Evolutionary conservation across 2,888 invertebrate genomes (phyloP), one percentile per base, ranked within the genome.

Genomic region (Troides aeacus): DNA sequence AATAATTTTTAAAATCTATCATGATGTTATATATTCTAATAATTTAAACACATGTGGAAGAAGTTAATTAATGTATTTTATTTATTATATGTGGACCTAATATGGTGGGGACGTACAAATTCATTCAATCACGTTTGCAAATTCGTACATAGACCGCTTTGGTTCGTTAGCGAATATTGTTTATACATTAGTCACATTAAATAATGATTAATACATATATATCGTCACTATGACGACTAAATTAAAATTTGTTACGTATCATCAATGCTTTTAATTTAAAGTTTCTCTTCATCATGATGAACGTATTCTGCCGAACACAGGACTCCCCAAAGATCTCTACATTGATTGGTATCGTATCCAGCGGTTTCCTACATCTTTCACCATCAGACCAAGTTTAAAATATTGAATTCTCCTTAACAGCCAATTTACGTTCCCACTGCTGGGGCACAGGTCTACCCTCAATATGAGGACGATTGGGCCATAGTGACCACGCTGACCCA

Each of bases 81-180:
- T 58, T 15, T 58, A 23, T 21, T 23, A 23, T 8, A 2, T 23
- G 10, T 15, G 21, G 57, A 12, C 21, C 57, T 58, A 58, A 58
- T 58, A 23, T 24, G 24, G 57, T 58, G 23, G 6, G 57, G 57
- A 50, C 24, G 50, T 46, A 23, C 62, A 50, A 62, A 62, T 50
- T 62, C 46, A 50, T 62, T 62, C 23, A 50, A 66, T 66, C 15
- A 42, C 10, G 12, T 46, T 46, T 46, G 46, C 46, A 17, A 46
- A 46, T 46, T 46, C 89, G 90, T 89, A 90, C 90, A 90, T 87
- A 88, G 87, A 85, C 87, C 83, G 86, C 82, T 81, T 81, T 85
- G 90, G 89, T 92, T 92, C 92, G 92, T 92, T 92, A 92, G 89
- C 85, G 86, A 88, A 88, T 88, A 89, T 89, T 92, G 90, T 66